Evolutionary conservation across 1,140 invertebrate genomes (phyloP).

Genomic region (Acromyrmex heyeri): DNA sequence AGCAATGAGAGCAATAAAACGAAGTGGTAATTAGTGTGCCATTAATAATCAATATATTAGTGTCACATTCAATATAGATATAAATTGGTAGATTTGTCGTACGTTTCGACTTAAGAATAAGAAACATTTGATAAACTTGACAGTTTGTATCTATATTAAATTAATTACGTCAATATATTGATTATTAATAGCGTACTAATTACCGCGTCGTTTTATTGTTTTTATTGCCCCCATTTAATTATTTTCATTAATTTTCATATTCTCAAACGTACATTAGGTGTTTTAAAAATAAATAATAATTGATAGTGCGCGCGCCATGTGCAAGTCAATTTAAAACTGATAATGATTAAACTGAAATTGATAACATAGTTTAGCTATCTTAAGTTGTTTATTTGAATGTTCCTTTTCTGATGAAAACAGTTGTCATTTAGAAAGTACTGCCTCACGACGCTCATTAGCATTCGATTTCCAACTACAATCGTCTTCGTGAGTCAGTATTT

Average conservation of each 20-base stretch:
- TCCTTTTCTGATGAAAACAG: neutral
- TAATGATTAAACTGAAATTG: neutral
- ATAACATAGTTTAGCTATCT: neutral
- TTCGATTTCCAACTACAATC: constrained; percentile 56
- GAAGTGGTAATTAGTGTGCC: no score
- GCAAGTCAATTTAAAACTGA: neutral
- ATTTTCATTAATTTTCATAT: neutral
- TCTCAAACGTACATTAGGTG: neutral
- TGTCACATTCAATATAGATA: no score
- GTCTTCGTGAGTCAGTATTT: constrained; percentile 29
- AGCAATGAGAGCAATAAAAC: no score
- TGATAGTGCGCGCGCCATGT: no score
- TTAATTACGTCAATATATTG: no score
- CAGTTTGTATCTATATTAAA: no score
- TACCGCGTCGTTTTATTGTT: no score
- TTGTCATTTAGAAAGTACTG: constrained; percentile 27
- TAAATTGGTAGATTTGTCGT: no score
- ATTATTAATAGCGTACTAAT: no score
- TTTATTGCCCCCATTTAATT: neutral
- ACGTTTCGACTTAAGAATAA: no score
- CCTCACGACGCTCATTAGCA: constrained; percentile 47
- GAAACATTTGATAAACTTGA: no score
- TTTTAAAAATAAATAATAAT: neutral
- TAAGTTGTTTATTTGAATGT: neutral
- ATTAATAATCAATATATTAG: no score